phyloP scores from a whole-genome alignment of 2,888 invertebrate species.

The Nomada flava region DNA sequence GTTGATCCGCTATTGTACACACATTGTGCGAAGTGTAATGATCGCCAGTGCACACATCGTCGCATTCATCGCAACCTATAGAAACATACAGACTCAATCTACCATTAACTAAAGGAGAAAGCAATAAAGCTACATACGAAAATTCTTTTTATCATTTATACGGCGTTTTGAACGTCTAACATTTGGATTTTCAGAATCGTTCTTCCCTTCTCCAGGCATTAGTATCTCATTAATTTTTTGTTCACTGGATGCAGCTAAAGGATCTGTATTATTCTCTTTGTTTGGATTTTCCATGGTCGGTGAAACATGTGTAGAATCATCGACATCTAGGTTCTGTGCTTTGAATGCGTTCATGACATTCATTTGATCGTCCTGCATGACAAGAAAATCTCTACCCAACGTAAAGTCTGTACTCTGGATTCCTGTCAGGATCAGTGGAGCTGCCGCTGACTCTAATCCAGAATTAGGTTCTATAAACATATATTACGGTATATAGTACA shows the following conservation, averaged over 20 bases:
- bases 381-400: conserved; percentile 81
- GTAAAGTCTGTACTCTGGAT: conserved; percentile 80
- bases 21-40: conserved; percentile 82
- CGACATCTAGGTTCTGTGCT: conserved; percentile 75
- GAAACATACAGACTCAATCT: conserved; percentile 27
- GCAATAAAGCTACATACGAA: conserved; percentile 69
- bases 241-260: conserved; percentile 18
- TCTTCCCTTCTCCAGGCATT: conserved; percentile 49
- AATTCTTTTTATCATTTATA: conserved; percentile 77
- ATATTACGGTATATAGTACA: background rate
- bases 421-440: conserved; percentile 80
- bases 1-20: conserved; percentile 87
- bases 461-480: conserved; percentile 74
- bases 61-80: conserved; percentile 84
- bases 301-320: conserved; percentile 48
- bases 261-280: conserved; percentile 56
- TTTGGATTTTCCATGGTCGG: conserved; percentile 55
- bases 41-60: conserved; percentile 77
- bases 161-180: conserved; percentile 76
- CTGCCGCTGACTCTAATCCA: conserved; percentile 78
- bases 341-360: conserved; percentile 80
- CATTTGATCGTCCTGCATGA: conserved; percentile 82
- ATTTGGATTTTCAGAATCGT: conserved; percentile 66
- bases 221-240: conserved; percentile 45
- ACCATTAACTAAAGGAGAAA: background rate